Evolutionary conservation across 2,888 invertebrate genomes (phyloP), one percentile per base, ranked within the genome.

Genomic region (Diadegma fenestrale): DNA sequence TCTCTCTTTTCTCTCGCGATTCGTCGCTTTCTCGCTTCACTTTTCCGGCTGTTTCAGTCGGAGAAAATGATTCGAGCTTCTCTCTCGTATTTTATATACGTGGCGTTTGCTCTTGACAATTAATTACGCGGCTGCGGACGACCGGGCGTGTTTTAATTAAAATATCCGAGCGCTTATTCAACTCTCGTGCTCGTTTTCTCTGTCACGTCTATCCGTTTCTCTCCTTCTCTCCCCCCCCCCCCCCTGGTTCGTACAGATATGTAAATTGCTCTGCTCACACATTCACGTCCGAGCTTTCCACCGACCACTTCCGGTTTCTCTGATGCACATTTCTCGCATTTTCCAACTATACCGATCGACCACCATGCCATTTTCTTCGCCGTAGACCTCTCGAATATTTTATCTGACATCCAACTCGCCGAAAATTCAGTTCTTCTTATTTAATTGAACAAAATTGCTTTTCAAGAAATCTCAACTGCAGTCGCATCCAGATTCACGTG

Each of bases 21-120:
- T 17, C n/a, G 4, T 48, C n/a, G 17, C 17, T 45, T 19, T 41
- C 14, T 37, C 5, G 6, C 26, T 51, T 51, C n/a, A 51, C 54
- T 79, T 51, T 43, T 48, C 58, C 58, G 69, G 54, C 69, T 76
- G 64, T 43, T 51, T 26, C 66, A 51, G 48, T 68, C 75, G 63
- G 79, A 69, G 79, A 83, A 79, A 83, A 83, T 85, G 72, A 80
- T 48, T 45, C 64, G 54, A 58, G 69, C 51, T 30, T 33, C 51
- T 43, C 78, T 72, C 82, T 63, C 66, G 82, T 68, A 82, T 82
- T 85, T 37, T 37, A 37, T 37, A 80, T 82, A 82, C 76, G 76
- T 71, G 75, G 76, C 85, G 85, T 85, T 85, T 85, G 85, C 85
- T 85, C 85, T 85, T 82, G 85, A 85, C 85, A 85, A 85, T 85